Percentiles rank a stretch among this genome's conserved stretches.
Evolutionary conservation across 2,888 invertebrate genomes (phyloP).

Genomic region (Smittia aterrima): DNA sequence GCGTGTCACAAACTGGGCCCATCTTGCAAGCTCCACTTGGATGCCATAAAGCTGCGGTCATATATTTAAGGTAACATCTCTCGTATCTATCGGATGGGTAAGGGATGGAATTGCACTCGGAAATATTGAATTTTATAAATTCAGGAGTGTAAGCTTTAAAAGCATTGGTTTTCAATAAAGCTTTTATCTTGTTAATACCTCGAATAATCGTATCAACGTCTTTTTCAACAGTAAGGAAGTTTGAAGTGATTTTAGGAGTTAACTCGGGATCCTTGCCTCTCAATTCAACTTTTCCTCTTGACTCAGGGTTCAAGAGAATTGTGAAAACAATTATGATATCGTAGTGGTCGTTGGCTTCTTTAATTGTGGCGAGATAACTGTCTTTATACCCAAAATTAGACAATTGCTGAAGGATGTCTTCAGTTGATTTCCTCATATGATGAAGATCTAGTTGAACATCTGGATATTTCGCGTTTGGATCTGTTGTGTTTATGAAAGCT

Average conservation of each 20-base stretch:
- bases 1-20: slow-evolving; percentile 53
- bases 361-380: no score
- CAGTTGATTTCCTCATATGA: no score
- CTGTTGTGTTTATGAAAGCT: no score
- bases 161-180: slow-evolving; percentile 56
- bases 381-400: no score
- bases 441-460: no score
- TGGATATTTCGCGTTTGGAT: no score
- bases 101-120: background rate
- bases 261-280: slow-evolving; percentile 59
- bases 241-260: slow-evolving; percentile 72
- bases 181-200: slow-evolving; percentile 61
- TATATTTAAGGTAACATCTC: slow-evolving; percentile 43
- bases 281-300: slow-evolving; percentile 47
- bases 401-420: no score
- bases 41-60: slow-evolving; percentile 69
- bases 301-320: no score
- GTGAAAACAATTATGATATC: no score
- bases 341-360: no score
- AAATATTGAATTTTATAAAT: background rate
- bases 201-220: slow-evolving; percentile 65
- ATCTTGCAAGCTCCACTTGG: slow-evolving; percentile 76
- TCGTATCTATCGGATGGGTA: background rate
- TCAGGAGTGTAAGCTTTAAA: slow-evolving; percentile 52
- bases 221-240: slow-evolving; percentile 62